Evolutionary conservation across 2,888 invertebrate species (phyloP), one percentile per base, ranked within the genome.

Genomic region (Amorpha juglandis): DNA sequence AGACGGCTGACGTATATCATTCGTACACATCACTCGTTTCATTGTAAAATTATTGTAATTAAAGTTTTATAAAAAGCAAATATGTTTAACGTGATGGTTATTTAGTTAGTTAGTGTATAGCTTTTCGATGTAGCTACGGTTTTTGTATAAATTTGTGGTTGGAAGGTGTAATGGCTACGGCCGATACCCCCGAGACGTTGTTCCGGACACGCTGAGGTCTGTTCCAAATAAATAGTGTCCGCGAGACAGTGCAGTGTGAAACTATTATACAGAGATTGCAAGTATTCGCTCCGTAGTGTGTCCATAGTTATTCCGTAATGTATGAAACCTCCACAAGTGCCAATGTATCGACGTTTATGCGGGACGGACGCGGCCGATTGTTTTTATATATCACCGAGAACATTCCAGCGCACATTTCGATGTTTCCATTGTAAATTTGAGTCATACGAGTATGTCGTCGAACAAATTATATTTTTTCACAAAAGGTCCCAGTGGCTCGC

Each of bases 21-120:
- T 81, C 83, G 79, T 87, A 91, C 90, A 91, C 90, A 90, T 91
- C 91, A 90, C 74, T 52, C 33, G 83, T 86, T 88, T 86, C 87
- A 42, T n/a, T 58, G 58, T 58, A 58, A 42, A 58, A 58, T 58
- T 79, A 78, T 80, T n/a, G 76, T 75, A 78, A 67, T 71, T 67
- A 76, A 80, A 77, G 72, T 81, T 83, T 82, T 82, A 81, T 84
- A 80, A 74, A 82, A 52, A 73, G 76, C 79, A 73, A 82, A 68
- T 69, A 69, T 69, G 68, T 70, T 51, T 77, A 78, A 80, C 75
- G 76, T 80, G 75, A 80, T 80, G 79, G 84, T 87, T 88, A 83
- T 87, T 82, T 87, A 87, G 84, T 86, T 83, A 81, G 84, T 89
- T 89, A 88, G 88, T 82, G 80, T 87, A 83, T 87, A 89, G 90